Base-by-base conservation (phyloP, 2,797 vertebrate genomes). In the Anas bahamensis region DNA sequence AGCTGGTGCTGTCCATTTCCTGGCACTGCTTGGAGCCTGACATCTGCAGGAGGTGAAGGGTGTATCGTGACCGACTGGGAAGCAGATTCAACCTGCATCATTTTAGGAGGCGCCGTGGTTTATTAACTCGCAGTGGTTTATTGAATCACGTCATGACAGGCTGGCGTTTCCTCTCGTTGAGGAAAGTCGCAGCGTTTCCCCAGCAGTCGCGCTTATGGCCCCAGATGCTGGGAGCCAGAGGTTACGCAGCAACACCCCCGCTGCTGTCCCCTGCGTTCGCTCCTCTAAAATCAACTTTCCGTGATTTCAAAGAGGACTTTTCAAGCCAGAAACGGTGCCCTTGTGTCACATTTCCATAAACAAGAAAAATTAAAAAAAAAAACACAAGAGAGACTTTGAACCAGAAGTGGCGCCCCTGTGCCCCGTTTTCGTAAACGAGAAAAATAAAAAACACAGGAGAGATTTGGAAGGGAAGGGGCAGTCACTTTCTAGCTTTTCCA, bases 211-310 rank as follows among this genome's bases (percentile, higher is more conserved):
- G 31, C 26, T 46, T 56, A 65, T 65, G 84, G 64, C 35, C 65
- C 17, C 71, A 83, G 41, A 29, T 37, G 21, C 33, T 53, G 41
- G 37, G 77, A 78, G 44, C 68, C 64, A 44, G 72, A 65, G 15
- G 21, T 74, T 71, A 55, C 14, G 13, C 52, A 35, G 39, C 41
- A 35, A 37, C 17, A 37, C 17, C 22, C 39, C 5, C 1, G 24
- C 50, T 64, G 26, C 68, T 82, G 85, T 65, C 75, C 31, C 14
- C 64, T 41, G 60, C 26, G 10, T 16, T 57, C 41, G 15, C 35
- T 74, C 53, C 52, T 88, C 85, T 35, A 71, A 87, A 94, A 63
- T 19, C 71, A 56, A 55, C 15, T 65, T 76, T 55, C 29, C 11
- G 1, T 6, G 14, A 31, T 59, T 94, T 84, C n/a, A 44, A 50